Evolutionary conservation across 2,797 vertebrate species (phyloP), one percentile per base, ranked within the genome.

Genomic region (Tenualosa thibaudeaui): DNA sequence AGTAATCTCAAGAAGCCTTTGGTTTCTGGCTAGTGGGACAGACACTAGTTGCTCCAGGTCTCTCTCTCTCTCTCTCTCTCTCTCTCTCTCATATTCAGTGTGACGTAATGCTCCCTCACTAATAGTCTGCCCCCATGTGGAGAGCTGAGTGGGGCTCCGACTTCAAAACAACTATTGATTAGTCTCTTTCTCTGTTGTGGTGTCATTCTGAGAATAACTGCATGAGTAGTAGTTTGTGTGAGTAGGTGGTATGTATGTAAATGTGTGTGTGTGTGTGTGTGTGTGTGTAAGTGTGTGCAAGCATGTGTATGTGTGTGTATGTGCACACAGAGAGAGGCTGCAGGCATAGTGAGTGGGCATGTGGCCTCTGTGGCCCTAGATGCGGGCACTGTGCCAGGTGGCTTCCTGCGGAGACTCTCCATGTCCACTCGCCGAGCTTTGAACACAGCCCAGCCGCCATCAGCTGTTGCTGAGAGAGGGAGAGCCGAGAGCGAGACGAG

Each of bases 321-420:
- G 37, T 31, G 58, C 24, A 13, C 24, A 40, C 49, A 15, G 24
- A 10, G 15, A 31, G 5, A 81, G 82, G 40, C 85, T 82, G 75
- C 37, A 24, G 81, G 82, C 22, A 24, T 81, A 56, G 71, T 9
- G 37, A 19, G 71, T 87, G 82, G 82, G 85, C 22, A 71, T 85
- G 84, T 43, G 81, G 40, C 82, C 83, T 84, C 68, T 81, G 85
- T 10, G 17, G 86, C 81, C 83, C 83, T 81, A 81, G 84, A 83
- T 84, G 53, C 75, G 49, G 86, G 86, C 83, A 84, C 68, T 12
- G 68, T 51, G 86, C 87, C 89, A 86, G 46, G 17, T 15, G 1
- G 19, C 43, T 83, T 26, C 53, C 22, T 82, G 50, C 26, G 40
- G 62, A 56, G 5, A 22, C 40, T 7, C 71, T 19, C 37, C 37